Base-by-base conservation (phyloP, 1,140 invertebrate genomes). In the Drosophila micromelanica region DNA sequence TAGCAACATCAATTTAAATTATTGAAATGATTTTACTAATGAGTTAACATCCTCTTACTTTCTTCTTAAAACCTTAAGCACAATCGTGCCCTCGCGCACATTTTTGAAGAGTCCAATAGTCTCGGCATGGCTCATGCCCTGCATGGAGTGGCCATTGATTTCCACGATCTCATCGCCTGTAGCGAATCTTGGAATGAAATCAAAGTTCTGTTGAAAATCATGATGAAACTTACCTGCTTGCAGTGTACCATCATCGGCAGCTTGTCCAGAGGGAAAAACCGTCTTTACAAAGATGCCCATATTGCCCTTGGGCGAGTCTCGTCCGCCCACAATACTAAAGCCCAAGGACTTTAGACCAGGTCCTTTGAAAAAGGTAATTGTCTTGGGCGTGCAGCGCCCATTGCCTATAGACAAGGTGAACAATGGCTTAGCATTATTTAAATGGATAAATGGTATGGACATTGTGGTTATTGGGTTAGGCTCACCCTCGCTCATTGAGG, bases 201-300 rank as follows among this genome's bases (percentile, higher is more conserved):
- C 32, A n/a, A 17, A n/a, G 11, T 23, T 37, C 27, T 4, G 0
- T 12, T 20, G 2, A 2, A 12, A 17, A 20, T n/a, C 0, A 5
- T 7, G 8, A 42, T 30, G 2, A 0, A 23, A 71, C 85, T 84
- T 93, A 98, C 97, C 97, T 95, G 97, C 97, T 93, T 95, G 95
- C 52, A 98, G 93, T 74, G 94, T 94, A 55, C 96, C 96, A 90
- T 95, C 94, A 78, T 97, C 96, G 9, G 97, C 96, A 17, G 97
- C 97, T 93, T 98, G 96, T 11, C 97, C 97, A 77, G 95, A 95
- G 2, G 97, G 96, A 92, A 97, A 97, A 9, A 98, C 95, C 1
- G 97, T 97, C 92, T 98, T 97, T 1, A 98, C 96, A 92, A 96
- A 98, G 79, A 98, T 98, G 12, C 97, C 97, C 94, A 98, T 96